phyloP scores from a whole-genome alignment of 2,797 vertebrate species.

The Manis crassicaudata region DNA sequence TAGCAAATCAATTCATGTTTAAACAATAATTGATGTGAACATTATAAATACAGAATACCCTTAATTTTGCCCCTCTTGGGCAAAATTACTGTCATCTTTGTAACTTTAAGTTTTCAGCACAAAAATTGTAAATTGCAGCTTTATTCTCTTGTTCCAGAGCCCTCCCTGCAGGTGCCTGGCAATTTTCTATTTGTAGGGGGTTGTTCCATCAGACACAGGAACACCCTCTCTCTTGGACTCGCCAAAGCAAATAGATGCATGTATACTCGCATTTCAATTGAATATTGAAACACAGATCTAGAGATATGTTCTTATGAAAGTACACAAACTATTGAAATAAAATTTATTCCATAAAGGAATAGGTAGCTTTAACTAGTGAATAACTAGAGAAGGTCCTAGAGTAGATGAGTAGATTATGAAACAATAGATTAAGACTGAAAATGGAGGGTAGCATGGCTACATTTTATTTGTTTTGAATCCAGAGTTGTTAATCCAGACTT shows the following conservation, averaged over 20 bases:
- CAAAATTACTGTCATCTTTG: slow-evolving; percentile 13
- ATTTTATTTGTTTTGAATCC: not conserved
- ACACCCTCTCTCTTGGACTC: not conserved
- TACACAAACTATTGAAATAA: slow-evolving; percentile 5
- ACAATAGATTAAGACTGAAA: not conserved
- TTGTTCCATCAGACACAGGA: not conserved
- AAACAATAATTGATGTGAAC: slow-evolving; percentile 33
- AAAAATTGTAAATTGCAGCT: not conserved
- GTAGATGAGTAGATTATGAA: not conserved
- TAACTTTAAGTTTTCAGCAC: slow-evolving; percentile 5
- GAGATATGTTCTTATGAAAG: not conserved
- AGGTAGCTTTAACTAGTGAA: not conserved
- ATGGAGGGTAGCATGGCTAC: not conserved
- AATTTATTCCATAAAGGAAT: slow-evolving; percentile 18
- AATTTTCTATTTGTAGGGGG: not conserved
- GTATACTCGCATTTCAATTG: not conserved
- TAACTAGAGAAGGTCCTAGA: slow-evolving; percentile 20
- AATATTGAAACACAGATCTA: slow-evolving; percentile 19
- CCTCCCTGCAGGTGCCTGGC: not conserved
- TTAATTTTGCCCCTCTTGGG: slow-evolving; percentile 25
- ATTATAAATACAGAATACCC: not conserved
- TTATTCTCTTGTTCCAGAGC: not conserved
- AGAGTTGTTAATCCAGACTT: not conserved
- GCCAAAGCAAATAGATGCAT: slow-evolving; percentile 13
- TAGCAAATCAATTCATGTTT: slow-evolving; percentile 23